These are phyloP conservation scores for Notospermus geniculatus DNA, from an alignment of 1,140 invertebrate species.

Conservation along the genomic window DNA sequence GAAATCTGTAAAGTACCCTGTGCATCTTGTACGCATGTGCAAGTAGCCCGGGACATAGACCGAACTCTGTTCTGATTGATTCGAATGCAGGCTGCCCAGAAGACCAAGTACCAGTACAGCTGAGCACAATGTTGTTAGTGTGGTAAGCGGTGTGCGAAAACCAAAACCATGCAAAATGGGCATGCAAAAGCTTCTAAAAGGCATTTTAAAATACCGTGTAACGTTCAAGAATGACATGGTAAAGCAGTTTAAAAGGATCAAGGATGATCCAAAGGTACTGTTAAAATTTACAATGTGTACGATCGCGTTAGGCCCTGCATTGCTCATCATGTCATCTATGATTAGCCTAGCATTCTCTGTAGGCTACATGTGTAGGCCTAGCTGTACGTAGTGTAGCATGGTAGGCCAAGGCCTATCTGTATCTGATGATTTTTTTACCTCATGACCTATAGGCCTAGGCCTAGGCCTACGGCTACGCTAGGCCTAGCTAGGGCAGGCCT, in stretches of 20 bases:
- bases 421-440: neutral
- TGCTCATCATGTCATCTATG: neutral
- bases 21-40: too few species aligned
- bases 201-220: conserved; percentile 82
- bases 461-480: too few species aligned
- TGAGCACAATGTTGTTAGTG: too few species aligned
- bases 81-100: too few species aligned
- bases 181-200: conserved; percentile 80
- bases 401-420: neutral
- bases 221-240: conserved; percentile 81
- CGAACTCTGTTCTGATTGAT: too few species aligned
- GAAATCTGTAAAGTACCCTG: too few species aligned
- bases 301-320: conserved; percentile 19
- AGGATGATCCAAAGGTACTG: conserved; percentile 77
- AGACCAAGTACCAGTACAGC: too few species aligned
- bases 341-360: neutral
- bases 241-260: conserved; percentile 82
- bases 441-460: too few species aligned
- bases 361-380: neutral
- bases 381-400: neutral
- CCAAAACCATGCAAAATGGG: too few species aligned
- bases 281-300: neutral
- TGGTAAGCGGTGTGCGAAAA: too few species aligned
- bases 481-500: too few species aligned
- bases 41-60: too few species aligned